A percentile compares a stretch with the other conserved stretches of the same genome.
Conservation (phyloP, 1,140 invertebrate species). For the Diachasma alloeum region DNA sequence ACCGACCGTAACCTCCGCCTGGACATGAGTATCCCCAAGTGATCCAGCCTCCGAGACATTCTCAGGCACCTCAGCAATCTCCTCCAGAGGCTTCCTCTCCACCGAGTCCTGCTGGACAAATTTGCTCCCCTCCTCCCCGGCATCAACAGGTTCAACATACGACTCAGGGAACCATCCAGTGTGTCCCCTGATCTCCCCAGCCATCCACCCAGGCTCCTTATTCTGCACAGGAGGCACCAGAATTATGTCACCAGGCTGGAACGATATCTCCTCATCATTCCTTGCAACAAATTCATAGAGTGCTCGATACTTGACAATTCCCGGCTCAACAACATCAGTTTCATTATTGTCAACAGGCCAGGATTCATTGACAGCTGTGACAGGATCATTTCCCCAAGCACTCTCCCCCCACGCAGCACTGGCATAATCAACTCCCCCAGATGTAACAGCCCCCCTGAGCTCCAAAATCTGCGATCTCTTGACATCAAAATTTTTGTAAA, state of each 20-base stretch:
- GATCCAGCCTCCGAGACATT: slow-evolving; percentile 68
- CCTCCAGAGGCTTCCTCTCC: slow-evolving; percentile 66
- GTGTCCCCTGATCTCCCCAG: slow-evolving; percentile 87
- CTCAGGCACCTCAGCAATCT: slow-evolving; percentile 80
- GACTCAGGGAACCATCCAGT: slow-evolving; percentile 98
- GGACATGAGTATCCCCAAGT: slow-evolving; percentile 51
- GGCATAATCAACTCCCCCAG: slow-evolving; percentile 38
- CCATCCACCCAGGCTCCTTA: slow-evolving; percentile 96
- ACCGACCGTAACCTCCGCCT: slow-evolving; percentile 48
- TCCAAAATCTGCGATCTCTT: slow-evolving; percentile 65
- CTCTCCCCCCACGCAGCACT: slow-evolving; percentile 46
- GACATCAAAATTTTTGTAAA: slow-evolving; percentile 69
- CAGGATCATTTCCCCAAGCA: slow-evolving; percentile 52
- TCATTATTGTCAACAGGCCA: slow-evolving; percentile 66
- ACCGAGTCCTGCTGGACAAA: slow-evolving; percentile 60
- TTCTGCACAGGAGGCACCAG: slow-evolving; percentile 84
- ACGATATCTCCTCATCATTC: slow-evolving; percentile 92
- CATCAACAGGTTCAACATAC: slow-evolving; percentile 87
- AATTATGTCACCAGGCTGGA: slow-evolving; percentile 94
- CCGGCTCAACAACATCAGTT: slow-evolving; percentile 51
- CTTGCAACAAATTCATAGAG: slow-evolving; percentile 94
- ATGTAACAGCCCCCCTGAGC: slow-evolving; percentile 36
- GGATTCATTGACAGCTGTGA: slow-evolving; percentile 37
- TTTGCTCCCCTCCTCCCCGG: slow-evolving; percentile 35
- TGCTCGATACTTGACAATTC: slow-evolving; percentile 82